These are phyloP conservation scores for Cydia pomonella DNA, from an alignment of 1,140 invertebrate species.

Conservation along the genomic window DNA sequence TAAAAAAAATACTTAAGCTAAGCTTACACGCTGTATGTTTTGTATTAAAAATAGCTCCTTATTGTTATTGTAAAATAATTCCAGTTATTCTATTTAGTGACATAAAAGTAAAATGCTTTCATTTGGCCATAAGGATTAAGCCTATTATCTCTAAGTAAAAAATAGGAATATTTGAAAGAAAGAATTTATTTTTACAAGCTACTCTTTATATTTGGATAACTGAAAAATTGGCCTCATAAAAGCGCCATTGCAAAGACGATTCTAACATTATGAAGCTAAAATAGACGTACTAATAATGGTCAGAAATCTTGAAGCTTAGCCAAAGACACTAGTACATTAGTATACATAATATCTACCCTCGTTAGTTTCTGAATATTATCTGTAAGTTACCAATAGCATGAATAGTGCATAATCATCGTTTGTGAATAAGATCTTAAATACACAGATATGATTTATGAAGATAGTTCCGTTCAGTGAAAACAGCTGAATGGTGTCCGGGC, in stretches of 20 bases:
- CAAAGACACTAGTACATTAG: neutral
- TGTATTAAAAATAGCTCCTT: too few relatives aligned
- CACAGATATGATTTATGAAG: conserved; percentile 28
- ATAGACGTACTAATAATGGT: neutral
- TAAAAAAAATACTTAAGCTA: too few relatives aligned
- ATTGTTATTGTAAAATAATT: too few relatives aligned
- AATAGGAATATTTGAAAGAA: too few relatives aligned
- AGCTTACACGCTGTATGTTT: too few relatives aligned
- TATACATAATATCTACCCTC: neutral
- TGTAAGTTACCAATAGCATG: neutral
- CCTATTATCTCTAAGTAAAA: too few relatives aligned
- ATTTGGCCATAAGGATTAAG: too few relatives aligned
- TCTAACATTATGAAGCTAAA: neutral
- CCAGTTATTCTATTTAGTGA: too few relatives aligned
- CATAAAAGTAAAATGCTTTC: too few relatives aligned
- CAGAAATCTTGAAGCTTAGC: neutral
- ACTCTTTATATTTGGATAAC: neutral
- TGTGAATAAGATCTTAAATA: conserved; percentile 3
- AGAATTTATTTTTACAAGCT: neutral
- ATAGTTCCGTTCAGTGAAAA: neutral
- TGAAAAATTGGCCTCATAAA: neutral
- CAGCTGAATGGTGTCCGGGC: neutral
- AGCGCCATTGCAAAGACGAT: neutral
- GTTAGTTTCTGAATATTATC: neutral
- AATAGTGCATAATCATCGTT: conserved; percentile 11